Evolutionary conservation across 2,113 vertebrate genomes (phyloP).

Genomic region (Trochalopteron elliotii): DNA sequence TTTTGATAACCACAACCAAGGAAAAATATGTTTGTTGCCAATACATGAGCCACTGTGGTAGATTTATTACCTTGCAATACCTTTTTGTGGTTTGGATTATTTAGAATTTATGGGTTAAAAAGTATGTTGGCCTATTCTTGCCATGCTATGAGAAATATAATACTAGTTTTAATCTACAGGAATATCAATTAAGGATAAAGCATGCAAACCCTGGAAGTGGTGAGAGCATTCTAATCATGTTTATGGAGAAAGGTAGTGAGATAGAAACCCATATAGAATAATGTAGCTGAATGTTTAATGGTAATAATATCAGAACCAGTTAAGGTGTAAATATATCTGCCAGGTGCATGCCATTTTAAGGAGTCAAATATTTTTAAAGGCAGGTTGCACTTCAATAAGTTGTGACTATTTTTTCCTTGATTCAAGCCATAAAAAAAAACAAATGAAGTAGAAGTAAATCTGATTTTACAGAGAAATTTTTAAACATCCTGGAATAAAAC

Average conservation of each 20-base stretch:
- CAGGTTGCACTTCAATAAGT: not conserved
- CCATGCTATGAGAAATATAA: not conserved
- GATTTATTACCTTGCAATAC: not conserved
- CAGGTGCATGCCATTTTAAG: not conserved
- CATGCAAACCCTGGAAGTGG: not conserved
- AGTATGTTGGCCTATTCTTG: not conserved
- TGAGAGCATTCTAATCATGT: not conserved
- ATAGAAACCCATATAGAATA: not conserved
- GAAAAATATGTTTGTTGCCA: not conserved
- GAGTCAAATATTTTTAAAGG: not conserved
- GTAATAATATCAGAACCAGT: not conserved
- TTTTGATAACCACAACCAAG: not conserved
- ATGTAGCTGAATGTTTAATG: not conserved
- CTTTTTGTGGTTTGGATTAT: not conserved
- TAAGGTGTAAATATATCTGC: not conserved
- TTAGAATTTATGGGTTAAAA: not conserved
- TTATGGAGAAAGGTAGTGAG: not conserved
- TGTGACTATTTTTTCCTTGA: not conserved
- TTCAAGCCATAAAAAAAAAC: not conserved
- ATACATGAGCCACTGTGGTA: not conserved
- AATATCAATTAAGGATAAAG: not conserved
- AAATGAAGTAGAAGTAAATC: not conserved
- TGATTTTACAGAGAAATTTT: not conserved
- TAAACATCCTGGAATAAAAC: fast-evolving
- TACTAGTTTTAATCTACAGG: not conserved